Conservation (phyloP, 2,797 vertebrate genomes). For the Triplophysa bombifrons region DNA sequence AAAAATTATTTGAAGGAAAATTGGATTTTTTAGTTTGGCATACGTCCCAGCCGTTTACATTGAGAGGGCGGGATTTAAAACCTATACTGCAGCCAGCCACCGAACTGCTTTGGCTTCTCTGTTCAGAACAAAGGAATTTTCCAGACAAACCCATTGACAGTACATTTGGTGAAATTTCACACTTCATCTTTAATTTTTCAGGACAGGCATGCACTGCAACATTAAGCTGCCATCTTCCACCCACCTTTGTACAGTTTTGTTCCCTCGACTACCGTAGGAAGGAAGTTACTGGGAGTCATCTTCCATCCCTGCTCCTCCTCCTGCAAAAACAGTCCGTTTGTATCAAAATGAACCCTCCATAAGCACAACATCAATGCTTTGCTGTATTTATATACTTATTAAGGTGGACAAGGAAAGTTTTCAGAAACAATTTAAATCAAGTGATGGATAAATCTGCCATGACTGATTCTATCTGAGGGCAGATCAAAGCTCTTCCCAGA, state of each 20-base stretch:
- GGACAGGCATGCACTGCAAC: conserved; percentile 25
- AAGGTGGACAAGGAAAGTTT: conserved; percentile 28
- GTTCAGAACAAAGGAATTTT: too few species aligned
- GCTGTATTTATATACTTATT: not conserved
- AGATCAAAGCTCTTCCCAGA: conserved; percentile 52
- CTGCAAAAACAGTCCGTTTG: conserved; percentile 62
- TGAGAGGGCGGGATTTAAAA: too few species aligned
- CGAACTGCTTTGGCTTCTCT: too few species aligned
- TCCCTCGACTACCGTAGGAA: conserved; percentile 75
- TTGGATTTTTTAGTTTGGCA: too few species aligned
- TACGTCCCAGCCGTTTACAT: too few species aligned
- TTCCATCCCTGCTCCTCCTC: conserved; percentile 79
- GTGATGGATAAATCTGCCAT: conserved; percentile 36
- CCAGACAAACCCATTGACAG: too few species aligned
- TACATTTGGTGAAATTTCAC: not conserved
- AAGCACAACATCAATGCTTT: conserved; percentile 17
- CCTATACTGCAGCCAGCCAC: too few species aligned
- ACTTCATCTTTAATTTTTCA: not conserved
- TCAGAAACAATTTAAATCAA: conserved; percentile 23
- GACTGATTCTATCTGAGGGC: conserved; percentile 5
- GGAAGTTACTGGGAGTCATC: conserved; percentile 81
- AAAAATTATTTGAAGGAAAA: too few species aligned
- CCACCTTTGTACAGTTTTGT: conserved; percentile 78
- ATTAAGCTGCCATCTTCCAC: conserved; percentile 36
- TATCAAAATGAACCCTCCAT: not conserved